Conservation (phyloP, 2,797 vertebrate genomes). For the Sylvia borin region DNA sequence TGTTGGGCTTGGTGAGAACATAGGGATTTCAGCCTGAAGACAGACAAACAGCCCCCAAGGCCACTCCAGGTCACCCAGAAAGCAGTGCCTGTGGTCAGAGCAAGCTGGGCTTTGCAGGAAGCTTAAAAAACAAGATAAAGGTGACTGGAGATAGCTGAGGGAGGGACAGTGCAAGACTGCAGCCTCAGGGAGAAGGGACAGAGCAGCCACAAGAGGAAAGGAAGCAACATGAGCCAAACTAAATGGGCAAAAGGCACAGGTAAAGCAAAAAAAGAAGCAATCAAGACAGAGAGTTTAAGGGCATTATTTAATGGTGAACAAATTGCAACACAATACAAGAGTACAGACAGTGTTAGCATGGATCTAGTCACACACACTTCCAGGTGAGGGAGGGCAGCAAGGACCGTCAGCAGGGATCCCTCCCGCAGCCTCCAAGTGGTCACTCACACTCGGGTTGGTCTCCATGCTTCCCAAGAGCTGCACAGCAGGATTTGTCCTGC, state of each 20-base stretch:
- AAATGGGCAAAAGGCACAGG: not conserved
- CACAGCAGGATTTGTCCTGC: not conserved
- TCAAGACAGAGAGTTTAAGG: not conserved
- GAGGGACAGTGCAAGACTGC: not conserved
- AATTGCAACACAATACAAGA: not conserved
- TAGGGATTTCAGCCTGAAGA: fast-evolving
- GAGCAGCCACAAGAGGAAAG: not conserved
- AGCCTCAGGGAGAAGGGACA: not conserved
- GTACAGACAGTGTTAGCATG: not conserved
- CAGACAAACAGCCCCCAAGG: not conserved
- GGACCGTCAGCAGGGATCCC: not conserved
- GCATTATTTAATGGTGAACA: constrained; percentile 21
- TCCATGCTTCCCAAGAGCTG: fast-evolving
- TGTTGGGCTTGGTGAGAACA: not conserved
- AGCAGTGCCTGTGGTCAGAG: not conserved
- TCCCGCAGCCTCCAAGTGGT: fast-evolving
- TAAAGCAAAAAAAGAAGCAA: not conserved
- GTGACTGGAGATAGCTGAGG: not conserved
- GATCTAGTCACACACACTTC: not conserved
- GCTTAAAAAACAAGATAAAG: not conserved
- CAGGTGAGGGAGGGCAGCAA: not conserved
- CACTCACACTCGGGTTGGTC: not conserved
- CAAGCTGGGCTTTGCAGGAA: not conserved
- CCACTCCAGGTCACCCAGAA: not conserved
- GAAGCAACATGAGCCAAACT: not conserved